Conservation (phyloP, 2,113 vertebrate genomes). For the Dasypus novemcinctus region DNA sequence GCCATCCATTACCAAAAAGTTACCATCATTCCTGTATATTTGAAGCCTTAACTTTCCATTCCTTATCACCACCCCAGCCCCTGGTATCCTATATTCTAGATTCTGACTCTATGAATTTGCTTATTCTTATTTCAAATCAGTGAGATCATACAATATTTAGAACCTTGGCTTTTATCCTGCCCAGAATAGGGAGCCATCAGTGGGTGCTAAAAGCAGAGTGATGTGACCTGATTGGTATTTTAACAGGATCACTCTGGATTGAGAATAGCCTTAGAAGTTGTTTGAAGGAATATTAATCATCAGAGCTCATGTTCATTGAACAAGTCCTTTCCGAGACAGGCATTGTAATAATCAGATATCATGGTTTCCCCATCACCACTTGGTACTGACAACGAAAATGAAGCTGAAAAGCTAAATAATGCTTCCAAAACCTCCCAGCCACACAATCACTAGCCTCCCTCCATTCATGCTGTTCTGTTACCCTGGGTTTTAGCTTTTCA, state of each 20-base stretch:
- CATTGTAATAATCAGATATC: not conserved
- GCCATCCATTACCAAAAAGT: too few relatives aligned
- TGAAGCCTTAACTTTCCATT: too few relatives aligned
- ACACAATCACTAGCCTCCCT: not conserved
- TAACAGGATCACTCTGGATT: not conserved
- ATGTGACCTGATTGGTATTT: not conserved
- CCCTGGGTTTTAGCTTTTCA: not conserved
- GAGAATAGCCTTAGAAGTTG: not conserved
- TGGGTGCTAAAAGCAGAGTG: not conserved
- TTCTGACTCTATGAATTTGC: too few relatives aligned
- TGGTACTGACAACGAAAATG: not conserved
- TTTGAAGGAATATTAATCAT: not conserved
- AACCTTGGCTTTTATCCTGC: not conserved
- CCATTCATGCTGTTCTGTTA: not conserved
- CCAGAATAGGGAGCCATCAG: not conserved
- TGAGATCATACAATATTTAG: too few relatives aligned
- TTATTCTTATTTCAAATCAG: too few relatives aligned
- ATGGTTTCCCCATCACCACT: not conserved
- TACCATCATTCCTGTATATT: too few relatives aligned
- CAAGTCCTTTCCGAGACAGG: not conserved
- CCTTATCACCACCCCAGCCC: too few relatives aligned
- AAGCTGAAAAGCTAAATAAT: not conserved
- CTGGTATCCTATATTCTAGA: too few relatives aligned
- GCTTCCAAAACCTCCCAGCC: not conserved
- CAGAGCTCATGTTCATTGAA: not conserved